Base-by-base conservation (phyloP, 2,888 invertebrate genomes). In the Invenusta paracnida region DNA sequence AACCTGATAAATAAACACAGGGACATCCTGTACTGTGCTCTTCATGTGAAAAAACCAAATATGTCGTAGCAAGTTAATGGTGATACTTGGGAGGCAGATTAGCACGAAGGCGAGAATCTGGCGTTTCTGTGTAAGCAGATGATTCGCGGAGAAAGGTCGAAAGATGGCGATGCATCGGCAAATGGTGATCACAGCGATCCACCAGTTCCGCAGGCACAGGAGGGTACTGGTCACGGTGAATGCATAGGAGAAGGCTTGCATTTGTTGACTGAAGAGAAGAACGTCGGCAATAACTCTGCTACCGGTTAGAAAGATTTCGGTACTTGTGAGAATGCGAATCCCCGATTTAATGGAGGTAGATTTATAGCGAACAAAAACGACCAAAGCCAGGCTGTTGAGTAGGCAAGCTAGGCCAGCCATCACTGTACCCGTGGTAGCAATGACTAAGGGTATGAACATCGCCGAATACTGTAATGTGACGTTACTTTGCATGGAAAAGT, bases 111-210 rank as follows among this genome's bases (percentile, higher is more conserved):
- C 66, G 11, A 86, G 25, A 25, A 2, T 28, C 30, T 86, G 86
- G 0, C 85, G 86, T 1, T 30, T 30, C n/a, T 29, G 29, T 17
- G 86, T 86, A 11, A 86, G 30, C 25, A 86, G 85, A 25, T 29
- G 11, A 28, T 67, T 87, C 28, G 79, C 85, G 23, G 30, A 79
- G 28, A 86, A 79, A 1, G 86, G 86, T n/a, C 30, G 30, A 67
- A 86, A 85, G 23, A 86, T 86, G 11, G 85, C 86, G 25, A 86
- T 86, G 29, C 83, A 85, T 11, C 86, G 86, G 11, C 84, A 84
- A 11, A 86, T 28, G 86, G 73, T 86, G 29, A 86, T 66, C 29
- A 86, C 29, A 5, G 86, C 86, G 11, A 86, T 48, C 86, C 86
- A 86, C 86, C 86, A 86, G 67, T 86, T 86, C 23, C 86, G 27